Evolutionary conservation across 2,113 vertebrate species (phyloP), one percentile per base, ranked within the genome.

Genomic region (Vanacampus margaritifer): DNA sequence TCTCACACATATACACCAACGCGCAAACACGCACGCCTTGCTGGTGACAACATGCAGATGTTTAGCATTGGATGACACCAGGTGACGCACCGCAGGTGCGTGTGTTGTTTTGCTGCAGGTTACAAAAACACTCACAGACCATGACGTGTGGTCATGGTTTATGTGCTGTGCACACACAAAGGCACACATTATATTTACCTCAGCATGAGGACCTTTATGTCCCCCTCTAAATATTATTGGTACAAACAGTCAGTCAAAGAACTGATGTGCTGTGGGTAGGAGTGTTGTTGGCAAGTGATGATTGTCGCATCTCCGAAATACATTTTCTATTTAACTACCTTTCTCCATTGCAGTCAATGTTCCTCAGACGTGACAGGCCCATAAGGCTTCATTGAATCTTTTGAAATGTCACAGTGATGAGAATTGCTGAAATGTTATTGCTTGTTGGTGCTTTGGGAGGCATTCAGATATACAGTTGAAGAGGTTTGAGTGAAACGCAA

Each of bases 31-130:
- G 71, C 67, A 71, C 24, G 54, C 35, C 77, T 82, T 79, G 71
- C 74, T 73, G 76, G 37, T 65, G 57, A 77, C 79, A 77, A 80
- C 83, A 79, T 26, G 59, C 39, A 48, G 45, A 24, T 70, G 61
- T 85, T 80, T 32, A 63, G 24, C 39, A 53, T 64, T 24, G 26
- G 37, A 58, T 4, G 66, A 66, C 66, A 66, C 21, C 72, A 73
- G 72, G 68, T 73, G 67, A 71, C 67, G 56, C 53, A 68, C 50
- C 61, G 70, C 76, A 75, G 70, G 69, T 81, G 75, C 66, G 56
- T 35, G 35, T 0, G 0, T 3, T 50, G 68, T 61, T 48, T n/a
- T 64, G 19, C 37, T 24, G n/a, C 37, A 43, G 37, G 60, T 37
- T 37, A 24, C 37, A 43, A 41, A 62, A 41, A 41, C 16, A 43